Conservation (phyloP, 2,113 vertebrate species). For the Camelus bactrianus region DNA sequence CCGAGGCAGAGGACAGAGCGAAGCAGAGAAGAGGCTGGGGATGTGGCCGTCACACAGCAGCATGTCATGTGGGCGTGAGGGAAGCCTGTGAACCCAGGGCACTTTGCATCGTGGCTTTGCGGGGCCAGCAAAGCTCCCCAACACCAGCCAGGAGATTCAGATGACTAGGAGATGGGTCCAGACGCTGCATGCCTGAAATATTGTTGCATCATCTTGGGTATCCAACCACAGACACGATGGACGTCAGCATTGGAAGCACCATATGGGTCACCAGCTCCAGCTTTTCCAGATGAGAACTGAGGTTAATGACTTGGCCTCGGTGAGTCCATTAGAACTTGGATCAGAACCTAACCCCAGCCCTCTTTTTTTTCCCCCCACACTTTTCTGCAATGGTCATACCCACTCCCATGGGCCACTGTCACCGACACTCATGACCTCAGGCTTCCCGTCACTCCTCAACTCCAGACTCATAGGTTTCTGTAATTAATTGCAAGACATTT, state of each 20-base stretch:
- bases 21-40: neutral
- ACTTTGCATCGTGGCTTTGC: rapidly evolving
- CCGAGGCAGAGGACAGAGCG: constrained; percentile 17
- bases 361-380: neutral
- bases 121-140: neutral
- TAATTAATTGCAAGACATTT: neutral
- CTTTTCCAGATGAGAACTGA: neutral
- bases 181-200: too few species aligned
- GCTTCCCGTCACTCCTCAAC: neutral
- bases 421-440: neutral
- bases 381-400: neutral
- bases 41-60: neutral
- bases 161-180: rapidly evolving
- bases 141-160: neutral
- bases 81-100: neutral
- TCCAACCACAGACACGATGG: neutral
- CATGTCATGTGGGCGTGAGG: rapidly evolving
- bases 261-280: rapidly evolving
- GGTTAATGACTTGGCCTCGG: neutral
- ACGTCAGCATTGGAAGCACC: rapidly evolving
- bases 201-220: rapidly evolving
- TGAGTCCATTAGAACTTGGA: neutral
- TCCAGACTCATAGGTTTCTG: neutral
- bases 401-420: too few species aligned
- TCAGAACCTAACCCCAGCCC: neutral